Percentiles rank a stretch among this genome's conserved stretches.
phyloP scores from a whole-genome alignment of 1,140 invertebrate genomes.

The Prorops nasuta region DNA sequence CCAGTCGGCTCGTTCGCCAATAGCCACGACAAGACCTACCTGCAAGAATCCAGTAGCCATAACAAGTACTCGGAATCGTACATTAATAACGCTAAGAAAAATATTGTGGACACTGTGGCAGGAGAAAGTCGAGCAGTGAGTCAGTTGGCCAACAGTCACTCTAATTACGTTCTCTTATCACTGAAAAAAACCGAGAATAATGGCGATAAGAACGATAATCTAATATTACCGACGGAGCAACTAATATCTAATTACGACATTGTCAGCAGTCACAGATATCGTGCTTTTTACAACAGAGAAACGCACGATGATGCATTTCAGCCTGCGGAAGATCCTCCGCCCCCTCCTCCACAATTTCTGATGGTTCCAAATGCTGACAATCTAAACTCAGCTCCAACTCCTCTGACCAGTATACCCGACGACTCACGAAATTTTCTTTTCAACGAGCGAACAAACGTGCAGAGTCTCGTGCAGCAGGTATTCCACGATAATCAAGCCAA shows the following conservation, averaged over 20 bases:
- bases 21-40: conserved; percentile 30
- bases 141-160: conserved; percentile 35
- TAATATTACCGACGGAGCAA: too few relatives aligned
- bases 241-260: conserved; percentile 41
- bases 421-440: too few relatives aligned
- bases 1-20: conserved; percentile 31
- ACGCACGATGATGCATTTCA: conserved; percentile 21
- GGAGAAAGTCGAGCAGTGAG: conserved; percentile 5
- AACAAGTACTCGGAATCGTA: conserved; percentile 23
- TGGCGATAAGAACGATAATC: background rate
- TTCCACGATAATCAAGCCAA: too few relatives aligned
- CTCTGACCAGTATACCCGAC: too few relatives aligned
- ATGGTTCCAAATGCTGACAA: too few relatives aligned
- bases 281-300: conserved; percentile 33
- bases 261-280: conserved; percentile 40
- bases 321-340: too few relatives aligned
- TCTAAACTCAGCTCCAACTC: too few relatives aligned
- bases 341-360: too few relatives aligned
- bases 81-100: background rate
- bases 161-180: too few relatives aligned
- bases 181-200: too few relatives aligned
- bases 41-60: conserved; percentile 29
- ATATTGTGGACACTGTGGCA: background rate
- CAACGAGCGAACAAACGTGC: too few relatives aligned
- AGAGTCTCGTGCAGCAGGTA: too few relatives aligned